Evolutionary conservation across 1,140 invertebrate genomes (phyloP).

Genomic region (Melitaea cinxia): DNA sequence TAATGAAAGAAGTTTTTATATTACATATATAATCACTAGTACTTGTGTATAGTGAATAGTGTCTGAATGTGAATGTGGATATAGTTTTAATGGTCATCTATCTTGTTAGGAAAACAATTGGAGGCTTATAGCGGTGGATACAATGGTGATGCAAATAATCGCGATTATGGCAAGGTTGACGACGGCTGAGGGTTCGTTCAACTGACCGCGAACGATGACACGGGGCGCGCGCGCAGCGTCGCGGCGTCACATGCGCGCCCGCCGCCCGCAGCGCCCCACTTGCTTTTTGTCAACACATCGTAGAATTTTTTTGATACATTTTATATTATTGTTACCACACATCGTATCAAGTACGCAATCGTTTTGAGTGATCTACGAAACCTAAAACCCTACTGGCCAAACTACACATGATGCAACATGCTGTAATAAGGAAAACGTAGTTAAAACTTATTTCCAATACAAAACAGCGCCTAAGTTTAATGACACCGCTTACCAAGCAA

Average conservation of each 20-base stretch:
- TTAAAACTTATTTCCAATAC: constrained; percentile 21
- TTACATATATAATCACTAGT: too few species aligned
- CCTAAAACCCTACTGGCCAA: neutral
- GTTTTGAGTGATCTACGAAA: neutral
- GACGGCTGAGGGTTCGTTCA: constrained; percentile 78
- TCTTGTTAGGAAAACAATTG: constrained; percentile 53
- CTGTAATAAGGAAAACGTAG: constrained; percentile 41
- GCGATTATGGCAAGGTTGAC: constrained; percentile 79
- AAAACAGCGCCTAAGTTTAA: constrained; percentile 32
- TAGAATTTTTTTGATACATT: neutral
- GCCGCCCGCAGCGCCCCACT: constrained; percentile 27
- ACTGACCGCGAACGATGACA: constrained; percentile 80
- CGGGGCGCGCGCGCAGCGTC: constrained; percentile 71
- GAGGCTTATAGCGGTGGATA: constrained; percentile 60
- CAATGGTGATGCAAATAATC: constrained; percentile 79
- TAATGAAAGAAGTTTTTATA: too few species aligned
- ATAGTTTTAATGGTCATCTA: constrained; percentile 9
- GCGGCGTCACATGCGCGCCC: constrained; percentile 60
- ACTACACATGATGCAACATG: constrained; percentile 38
- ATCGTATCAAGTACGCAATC: neutral
- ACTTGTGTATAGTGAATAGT: neutral
- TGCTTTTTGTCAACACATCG: constrained; percentile 16
- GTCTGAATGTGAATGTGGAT: neutral
- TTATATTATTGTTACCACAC: neutral
- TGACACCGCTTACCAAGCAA: constrained; percentile 29